These are phyloP conservation scores for Watersipora subatra DNA, from an alignment of 1,140 invertebrate species.

Conservation along the genomic window DNA sequence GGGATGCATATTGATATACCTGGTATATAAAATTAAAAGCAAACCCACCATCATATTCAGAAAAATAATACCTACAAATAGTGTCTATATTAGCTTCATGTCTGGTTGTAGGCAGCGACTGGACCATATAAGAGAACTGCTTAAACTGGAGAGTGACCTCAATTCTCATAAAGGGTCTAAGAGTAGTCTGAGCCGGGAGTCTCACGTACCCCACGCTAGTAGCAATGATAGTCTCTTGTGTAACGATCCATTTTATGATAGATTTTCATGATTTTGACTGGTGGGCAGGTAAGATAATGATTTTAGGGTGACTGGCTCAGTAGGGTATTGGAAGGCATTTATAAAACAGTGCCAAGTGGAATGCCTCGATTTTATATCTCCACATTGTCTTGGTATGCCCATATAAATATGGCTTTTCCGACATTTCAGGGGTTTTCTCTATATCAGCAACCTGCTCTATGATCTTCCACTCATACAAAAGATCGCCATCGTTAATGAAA, in stretches of 20 bases:
- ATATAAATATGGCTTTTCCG: too few relatives aligned
- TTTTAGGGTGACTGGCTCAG: slow-evolving; percentile 24
- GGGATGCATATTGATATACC: too few relatives aligned
- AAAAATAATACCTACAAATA: too few relatives aligned
- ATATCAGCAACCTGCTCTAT: slow-evolving; percentile 90
- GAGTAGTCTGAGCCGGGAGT: not conserved
- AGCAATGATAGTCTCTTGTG: slow-evolving; percentile 76
- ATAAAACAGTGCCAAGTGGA: too few relatives aligned
- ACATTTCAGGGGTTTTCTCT: slow-evolving; percentile 90
- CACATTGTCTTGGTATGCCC: too few relatives aligned
- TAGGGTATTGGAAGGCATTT: too few relatives aligned
- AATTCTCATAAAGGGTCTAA: slow-evolving; percentile 59
- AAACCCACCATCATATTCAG: too few relatives aligned
- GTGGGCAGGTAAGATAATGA: slow-evolving; percentile 62
- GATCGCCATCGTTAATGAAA: slow-evolving; percentile 98
- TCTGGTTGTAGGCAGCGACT: slow-evolving; percentile 94
- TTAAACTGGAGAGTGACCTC: slow-evolving; percentile 91
- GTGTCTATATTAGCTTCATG: too few relatives aligned
- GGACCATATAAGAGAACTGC: slow-evolving; percentile 97
- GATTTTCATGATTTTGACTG: slow-evolving; percentile 97
- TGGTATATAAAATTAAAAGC: too few relatives aligned
- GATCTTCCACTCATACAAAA: slow-evolving; percentile 90
- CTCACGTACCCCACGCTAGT: slow-evolving; percentile 11
- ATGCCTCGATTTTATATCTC: too few relatives aligned
- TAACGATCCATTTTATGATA: slow-evolving; percentile 96